Base-by-base conservation (phyloP, 2,888 invertebrate genomes). In the Physocephala rufipes region DNA sequence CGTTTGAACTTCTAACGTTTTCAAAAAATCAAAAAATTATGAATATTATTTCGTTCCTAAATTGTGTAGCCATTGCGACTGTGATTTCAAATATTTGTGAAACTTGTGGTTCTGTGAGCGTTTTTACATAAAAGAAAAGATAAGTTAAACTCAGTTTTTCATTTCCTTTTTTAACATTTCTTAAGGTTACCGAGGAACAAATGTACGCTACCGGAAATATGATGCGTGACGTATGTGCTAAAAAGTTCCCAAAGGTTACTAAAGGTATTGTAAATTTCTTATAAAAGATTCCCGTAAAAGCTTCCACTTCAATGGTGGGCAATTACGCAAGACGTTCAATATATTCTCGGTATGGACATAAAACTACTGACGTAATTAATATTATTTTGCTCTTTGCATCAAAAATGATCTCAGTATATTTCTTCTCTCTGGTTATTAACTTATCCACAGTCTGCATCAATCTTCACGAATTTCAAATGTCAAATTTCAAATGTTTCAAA, bases 211-310 rank as follows among this genome's bases (percentile, higher is more conserved):
- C 91, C 0, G 89, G 89, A 0, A 90, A 88, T 81, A 86, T 90
- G 79, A 88, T 92, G 84, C 86, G 91, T 63, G 91, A 90, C 79
- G 86, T 89, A 0, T 92, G 92, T 76, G 86, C 89, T 72, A 89
- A 90, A 1, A 92, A 92, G 85, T 88, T 87, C 70, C 78, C 85
- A 0, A 85, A 82, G 76, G 74, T 85, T 0, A 76, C 76, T n/a
- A 69, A 58, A 36, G 76, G 76, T 74, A 69, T 61, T 3, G 15
- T 21, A 62, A 26, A 36, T 2, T 16, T 30, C 28, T 13, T 45
- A 43, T 5, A 24, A 59, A 26, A 59, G 26, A 9, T 13, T 13
- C 15, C 13, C 13, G 1, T 16, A 30, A 67, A 4, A 12, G 1
- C 19, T 65, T 49, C 4, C 12, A 43, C 16, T 19, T 58, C 36